Conservation (phyloP, 2,797 vertebrate species). For the Zalophus californianus region DNA sequence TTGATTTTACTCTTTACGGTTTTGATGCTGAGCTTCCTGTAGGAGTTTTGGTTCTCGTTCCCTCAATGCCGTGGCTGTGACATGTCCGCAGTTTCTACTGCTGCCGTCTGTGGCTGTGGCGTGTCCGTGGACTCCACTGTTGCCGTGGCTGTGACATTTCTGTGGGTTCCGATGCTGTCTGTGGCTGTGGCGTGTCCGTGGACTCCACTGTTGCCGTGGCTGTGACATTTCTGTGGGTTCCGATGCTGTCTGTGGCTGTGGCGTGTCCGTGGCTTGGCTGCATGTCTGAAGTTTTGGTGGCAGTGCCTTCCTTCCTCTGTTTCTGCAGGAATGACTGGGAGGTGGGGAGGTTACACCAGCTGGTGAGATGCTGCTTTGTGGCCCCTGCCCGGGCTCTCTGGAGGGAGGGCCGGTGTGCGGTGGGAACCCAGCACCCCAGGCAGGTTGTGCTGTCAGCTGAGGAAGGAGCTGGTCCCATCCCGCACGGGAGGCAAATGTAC, state of each 20-base stretch:
- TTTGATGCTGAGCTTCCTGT: background rate
- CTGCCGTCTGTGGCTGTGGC: too few relatives aligned
- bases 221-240: too few relatives aligned
- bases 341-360: background rate
- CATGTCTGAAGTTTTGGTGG: background rate
- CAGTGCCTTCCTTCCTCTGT: background rate
- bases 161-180: too few relatives aligned
- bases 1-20: background rate
- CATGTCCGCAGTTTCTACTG: too few relatives aligned
- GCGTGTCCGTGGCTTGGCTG: background rate
- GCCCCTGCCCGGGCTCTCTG: background rate
- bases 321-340: background rate
- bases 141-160: too few relatives aligned
- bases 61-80: rapidly evolving
- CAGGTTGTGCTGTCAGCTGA: background rate
- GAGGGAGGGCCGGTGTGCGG: rapidly evolving
- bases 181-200: too few relatives aligned
- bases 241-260: too few relatives aligned
- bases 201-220: too few relatives aligned
- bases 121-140: too few relatives aligned
- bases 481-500: rapidly evolving
- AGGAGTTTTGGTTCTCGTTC: background rate
- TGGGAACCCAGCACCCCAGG: rapidly evolving
- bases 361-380: background rate
- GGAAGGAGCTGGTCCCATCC: background rate